Percentiles rank a stretch among this genome's conserved stretches.
phyloP scores from a whole-genome alignment of 2,888 invertebrate genomes.

The Eustalomyia histrio region DNA sequence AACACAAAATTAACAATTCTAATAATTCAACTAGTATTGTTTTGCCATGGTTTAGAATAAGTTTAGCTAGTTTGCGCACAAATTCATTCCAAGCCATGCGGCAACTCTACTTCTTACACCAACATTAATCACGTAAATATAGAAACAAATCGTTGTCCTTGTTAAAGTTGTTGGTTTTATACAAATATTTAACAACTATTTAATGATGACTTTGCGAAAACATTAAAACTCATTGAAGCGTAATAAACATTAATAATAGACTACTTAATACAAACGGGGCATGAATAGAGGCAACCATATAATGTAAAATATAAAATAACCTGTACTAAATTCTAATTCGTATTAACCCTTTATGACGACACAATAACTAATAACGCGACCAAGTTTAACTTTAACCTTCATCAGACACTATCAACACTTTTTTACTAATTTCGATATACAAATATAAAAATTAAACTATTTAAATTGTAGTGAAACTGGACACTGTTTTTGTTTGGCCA shows the following conservation, averaged over 20 bases:
- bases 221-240: conserved; percentile 77
- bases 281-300: conserved; percentile 6
- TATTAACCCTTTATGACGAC: conserved; percentile 22
- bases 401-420: too few relatives aligned
- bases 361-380: background rate
- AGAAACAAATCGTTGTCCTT: background rate
- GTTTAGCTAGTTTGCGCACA: too few relatives aligned
- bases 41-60: too few relatives aligned
- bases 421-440: too few relatives aligned
- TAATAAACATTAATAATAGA: conserved; percentile 78
- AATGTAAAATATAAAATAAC: conserved; percentile 22
- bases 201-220: conserved; percentile 76
- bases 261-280: conserved; percentile 69
- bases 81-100: too few relatives aligned
- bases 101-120: too few relatives aligned
- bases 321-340: conserved; percentile 33
- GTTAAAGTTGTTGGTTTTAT: background rate
- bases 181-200: conserved; percentile 69
- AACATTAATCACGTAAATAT: background rate
- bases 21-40: too few relatives aligned
- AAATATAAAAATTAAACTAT: too few relatives aligned
- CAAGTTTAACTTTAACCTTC: too few relatives aligned
- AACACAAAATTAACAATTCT: too few relatives aligned
- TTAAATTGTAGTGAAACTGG: too few relatives aligned
- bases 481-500: too few relatives aligned